Conservation (phyloP, 2,888 invertebrate species). For the Willowsia nigromaculata region DNA sequence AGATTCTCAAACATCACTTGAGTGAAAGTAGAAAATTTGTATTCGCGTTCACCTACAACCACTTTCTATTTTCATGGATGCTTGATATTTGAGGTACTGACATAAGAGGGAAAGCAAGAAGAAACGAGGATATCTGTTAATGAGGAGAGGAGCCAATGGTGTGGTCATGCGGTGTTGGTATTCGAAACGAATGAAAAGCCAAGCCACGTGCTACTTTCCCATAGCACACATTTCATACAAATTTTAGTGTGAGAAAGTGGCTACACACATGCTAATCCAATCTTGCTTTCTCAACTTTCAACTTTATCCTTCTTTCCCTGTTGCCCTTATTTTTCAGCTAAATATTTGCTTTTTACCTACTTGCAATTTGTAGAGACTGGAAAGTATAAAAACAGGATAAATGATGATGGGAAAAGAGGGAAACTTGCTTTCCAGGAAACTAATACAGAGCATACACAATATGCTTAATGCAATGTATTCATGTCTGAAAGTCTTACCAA, state of each 20-base stretch:
- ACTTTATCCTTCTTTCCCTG: neutral
- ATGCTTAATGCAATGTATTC: neutral
- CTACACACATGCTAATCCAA: constrained; percentile 35
- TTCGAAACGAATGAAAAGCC: constrained; percentile 25
- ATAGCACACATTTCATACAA: constrained; percentile 45
- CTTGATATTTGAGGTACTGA: no score
- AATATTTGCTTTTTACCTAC: constrained; percentile 13
- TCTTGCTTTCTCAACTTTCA: constrained; percentile 47
- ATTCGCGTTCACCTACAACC: neutral
- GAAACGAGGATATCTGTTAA: neutral
- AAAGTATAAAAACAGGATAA: constrained; percentile 10
- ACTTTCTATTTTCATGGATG: constrained; percentile 2
- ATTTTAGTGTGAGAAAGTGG: constrained; percentile 13
- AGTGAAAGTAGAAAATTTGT: neutral
- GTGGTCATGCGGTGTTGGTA: neutral
- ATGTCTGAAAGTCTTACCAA: neutral
- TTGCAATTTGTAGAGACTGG: constrained; percentile 12
- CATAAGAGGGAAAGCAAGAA: neutral
- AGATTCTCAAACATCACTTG: neutral
- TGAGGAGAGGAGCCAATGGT: neutral
- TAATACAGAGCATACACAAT: neutral
- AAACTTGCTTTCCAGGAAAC: neutral
- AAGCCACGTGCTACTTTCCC: constrained; percentile 43
- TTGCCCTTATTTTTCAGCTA: neutral
- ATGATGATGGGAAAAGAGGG: constrained; percentile 19